Evolutionary conservation across 2,113 vertebrate genomes (phyloP), one percentile per base, ranked within the genome.

Genomic region (Dipodomys ordii): DNA sequence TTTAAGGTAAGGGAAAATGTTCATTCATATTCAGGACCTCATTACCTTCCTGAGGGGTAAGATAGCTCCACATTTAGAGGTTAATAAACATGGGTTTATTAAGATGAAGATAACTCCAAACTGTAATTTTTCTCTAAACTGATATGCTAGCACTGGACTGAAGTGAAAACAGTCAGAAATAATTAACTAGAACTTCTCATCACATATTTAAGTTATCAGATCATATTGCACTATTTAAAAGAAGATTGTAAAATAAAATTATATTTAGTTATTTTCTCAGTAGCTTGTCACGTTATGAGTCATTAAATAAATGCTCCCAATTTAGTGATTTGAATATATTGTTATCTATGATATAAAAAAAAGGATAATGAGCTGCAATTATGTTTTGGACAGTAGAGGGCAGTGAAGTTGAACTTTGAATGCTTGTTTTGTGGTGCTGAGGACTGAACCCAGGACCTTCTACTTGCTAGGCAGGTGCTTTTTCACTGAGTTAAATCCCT

Each of bases 351-450:
- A 57, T 53, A 46, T 11, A 7, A 49, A 46, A 90, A 77, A 78
- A 87, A 32, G 7, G 30, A 80, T 53, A 28, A 68, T 65, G 78
- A 71, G 28, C 49, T 72, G 18, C 49, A 74, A 20, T 23, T 67
- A 81, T 30, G 60, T 60, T 13, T 23, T 67, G 65, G 65, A 68
- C 87, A 89, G 39, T 71, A 96, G 87, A 87, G 89, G 89, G 74
- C 39, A 84, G 65, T 92, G 27, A 46, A 91, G 76, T 46, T 60
- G 57, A 84, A 92, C 78, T 77, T 95, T 78, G 12, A 13, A 57
- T 57, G 53, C 13, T 57, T 16, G 15, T 57, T 57, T 57, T 57
- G 53, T 4, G 53, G 53, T 57, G 53, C 12, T 57, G 53, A 57
- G 53, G 53, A 57, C 53, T 16, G 53, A 57, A 57, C 53, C 15